Evolutionary conservation across 2,797 vertebrate species (phyloP), one percentile per base, ranked within the genome.

Genomic region (Alcedo atthis): DNA sequence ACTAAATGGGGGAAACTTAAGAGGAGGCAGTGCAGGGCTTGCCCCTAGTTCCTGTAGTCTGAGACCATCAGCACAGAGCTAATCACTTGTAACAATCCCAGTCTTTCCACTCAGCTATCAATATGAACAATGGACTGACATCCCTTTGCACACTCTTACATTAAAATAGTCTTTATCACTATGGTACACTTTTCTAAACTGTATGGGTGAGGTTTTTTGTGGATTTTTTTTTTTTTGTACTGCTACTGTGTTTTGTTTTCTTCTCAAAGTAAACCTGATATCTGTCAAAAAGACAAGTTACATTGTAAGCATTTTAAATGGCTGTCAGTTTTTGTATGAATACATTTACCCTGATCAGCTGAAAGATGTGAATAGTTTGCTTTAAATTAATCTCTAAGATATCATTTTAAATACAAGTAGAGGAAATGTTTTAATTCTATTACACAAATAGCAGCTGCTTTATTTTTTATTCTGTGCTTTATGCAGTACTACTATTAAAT

Each of bases 1-100:
- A 62, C 57, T 87, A 70, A 69, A 87, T 55, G 21, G 30, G 82
- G 66, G 95, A 92, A 81, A 24, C 49, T 91, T 89, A 73, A 59
- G 89, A 64, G n/a, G 83, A 92, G 54, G 57, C 40, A 28, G 58
- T 19, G 70, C 28, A 49, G 85, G 33, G 66, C 57, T 30, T 51
- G 45, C 24, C 53, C 45, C 4, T 0, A 22, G 18, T 43, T 77
- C 32, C 62, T 46, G 12, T 19, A 33, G 46, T 12, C 15, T 15
- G 68, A 45, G 68, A 18, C 68, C 4, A 2, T 30, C 69, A 49
- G 49, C 42, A 12, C 46, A 71, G 45, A 83, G 16, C 8, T 20
- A 19, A 8, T 16, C 28, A 15, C 55, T 54, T 35, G 10, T 21
- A 58, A 54, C 24, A 30, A 30, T 46, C 33, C 18, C 28, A 69